Evolutionary conservation across 2,113 vertebrate species (phyloP).

Genomic region (Zosterops pallidus): DNA sequence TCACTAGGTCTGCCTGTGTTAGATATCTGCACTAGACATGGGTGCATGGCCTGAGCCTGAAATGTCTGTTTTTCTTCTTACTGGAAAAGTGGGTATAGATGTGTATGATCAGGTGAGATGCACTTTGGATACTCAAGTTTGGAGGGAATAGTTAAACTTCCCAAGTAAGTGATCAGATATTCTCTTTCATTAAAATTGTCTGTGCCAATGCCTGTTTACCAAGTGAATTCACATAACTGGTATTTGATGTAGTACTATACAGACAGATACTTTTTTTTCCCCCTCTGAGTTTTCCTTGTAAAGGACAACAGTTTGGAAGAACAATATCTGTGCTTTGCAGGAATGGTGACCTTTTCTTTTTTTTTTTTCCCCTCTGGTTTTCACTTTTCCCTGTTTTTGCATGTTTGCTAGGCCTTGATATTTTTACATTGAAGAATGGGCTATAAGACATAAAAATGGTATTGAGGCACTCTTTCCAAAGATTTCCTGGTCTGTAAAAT

Average conservation of each 20-base stretch:
- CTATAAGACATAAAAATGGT: not conserved
- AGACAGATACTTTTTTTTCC: not conserved
- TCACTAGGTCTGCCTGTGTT: not conserved
- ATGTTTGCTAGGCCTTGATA: not conserved
- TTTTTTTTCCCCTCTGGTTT: not conserved
- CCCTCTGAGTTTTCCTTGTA: not conserved
- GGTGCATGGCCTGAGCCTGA: not conserved
- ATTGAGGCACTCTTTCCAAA: not conserved
- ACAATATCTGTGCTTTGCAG: not conserved
- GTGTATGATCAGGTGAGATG: not conserved
- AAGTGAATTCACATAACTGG: not conserved
- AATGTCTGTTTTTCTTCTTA: not conserved
- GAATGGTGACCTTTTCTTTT: not conserved
- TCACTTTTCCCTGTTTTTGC: not conserved
- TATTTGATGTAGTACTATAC: not conserved
- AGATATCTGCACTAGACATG: not conserved
- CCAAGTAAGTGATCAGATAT: not conserved
- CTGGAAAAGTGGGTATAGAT: not conserved
- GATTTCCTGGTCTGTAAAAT: not conserved
- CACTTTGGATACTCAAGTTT: not conserved
- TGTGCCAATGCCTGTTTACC: not conserved
- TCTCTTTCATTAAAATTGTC: not conserved
- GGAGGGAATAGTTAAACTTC: not conserved
- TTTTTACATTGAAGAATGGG: not conserved
- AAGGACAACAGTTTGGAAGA: not conserved